phyloP scores from a whole-genome alignment of 2,113 vertebrate genomes.

The Falcunculus frontatus region DNA sequence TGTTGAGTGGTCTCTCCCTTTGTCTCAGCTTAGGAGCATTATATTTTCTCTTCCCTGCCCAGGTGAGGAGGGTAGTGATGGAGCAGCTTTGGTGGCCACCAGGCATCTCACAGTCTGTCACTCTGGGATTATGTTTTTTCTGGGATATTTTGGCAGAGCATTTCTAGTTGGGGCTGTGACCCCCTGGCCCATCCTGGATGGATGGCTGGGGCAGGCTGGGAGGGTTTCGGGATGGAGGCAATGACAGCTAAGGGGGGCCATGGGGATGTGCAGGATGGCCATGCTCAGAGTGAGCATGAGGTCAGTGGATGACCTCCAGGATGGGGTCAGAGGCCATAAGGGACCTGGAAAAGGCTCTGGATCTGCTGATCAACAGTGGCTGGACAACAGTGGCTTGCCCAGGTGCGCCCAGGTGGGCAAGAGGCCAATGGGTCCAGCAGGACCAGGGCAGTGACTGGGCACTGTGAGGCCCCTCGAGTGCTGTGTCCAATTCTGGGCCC shows the following conservation, averaged over 20 bases:
- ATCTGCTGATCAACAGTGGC: not conserved
- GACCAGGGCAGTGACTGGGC: not conserved
- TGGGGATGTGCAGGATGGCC: not conserved
- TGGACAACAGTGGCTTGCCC: too few species aligned
- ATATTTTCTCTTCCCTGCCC: not conserved
- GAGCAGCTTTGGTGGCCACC: not conserved
- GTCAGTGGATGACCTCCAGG: not conserved
- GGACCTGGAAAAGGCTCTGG: not conserved
- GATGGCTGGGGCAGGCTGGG: not conserved
- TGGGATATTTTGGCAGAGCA: not conserved
- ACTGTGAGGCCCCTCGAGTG: not conserved
- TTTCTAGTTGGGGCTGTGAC: rapidly evolving
- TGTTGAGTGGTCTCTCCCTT: not conserved
- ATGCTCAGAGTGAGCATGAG: rapidly evolving
- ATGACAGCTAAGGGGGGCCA: rapidly evolving
- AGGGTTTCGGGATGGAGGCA: not conserved
- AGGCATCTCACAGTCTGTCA: not conserved
- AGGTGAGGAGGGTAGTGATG: not conserved
- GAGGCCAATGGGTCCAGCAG: not conserved
- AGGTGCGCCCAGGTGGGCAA: not conserved
- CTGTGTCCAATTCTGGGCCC: not conserved
- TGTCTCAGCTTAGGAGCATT: not conserved
- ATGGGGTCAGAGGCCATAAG: not conserved
- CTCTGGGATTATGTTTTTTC: not conserved
- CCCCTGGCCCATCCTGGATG: not conserved